phyloP scores from a whole-genome alignment of 64 coral and sea anemone genomes.

The Astreopora myriophthalma region DNA sequence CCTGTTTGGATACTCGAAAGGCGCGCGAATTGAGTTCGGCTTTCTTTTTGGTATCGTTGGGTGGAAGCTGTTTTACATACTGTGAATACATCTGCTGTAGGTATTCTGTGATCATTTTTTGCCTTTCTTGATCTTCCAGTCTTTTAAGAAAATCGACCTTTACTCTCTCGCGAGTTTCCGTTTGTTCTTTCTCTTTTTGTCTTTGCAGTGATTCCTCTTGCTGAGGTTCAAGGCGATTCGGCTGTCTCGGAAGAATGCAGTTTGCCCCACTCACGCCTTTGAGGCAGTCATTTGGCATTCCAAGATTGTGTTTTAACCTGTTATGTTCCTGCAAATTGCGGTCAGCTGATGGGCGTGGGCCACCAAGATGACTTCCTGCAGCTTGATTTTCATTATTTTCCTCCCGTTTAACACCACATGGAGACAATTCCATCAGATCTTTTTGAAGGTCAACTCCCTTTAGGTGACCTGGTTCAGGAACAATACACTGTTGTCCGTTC shows the following conservation, averaged over 20 bases:
- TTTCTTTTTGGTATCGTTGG: background rate
- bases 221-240: background rate
- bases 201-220: conserved; percentile 81
- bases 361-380: background rate
- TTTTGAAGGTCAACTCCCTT: background rate
- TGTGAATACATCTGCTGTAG: conserved; percentile 67
- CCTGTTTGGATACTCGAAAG: conserved; percentile 55
- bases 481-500: background rate
- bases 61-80: background rate
- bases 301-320: background rate
- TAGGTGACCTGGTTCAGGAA: background rate
- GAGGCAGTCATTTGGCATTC: background rate
- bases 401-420: background rate
- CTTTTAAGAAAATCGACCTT: conserved; percentile 64
- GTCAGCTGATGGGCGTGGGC: background rate
- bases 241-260: background rate
- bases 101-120: conserved; percentile 89
- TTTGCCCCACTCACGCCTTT: no score
- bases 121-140: conserved; percentile 72
- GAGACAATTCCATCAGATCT: background rate
- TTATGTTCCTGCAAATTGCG: background rate
- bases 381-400: conserved; percentile 15
- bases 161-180: conserved; percentile 57
- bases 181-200: conserved; percentile 72
- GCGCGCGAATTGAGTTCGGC: background rate